Base-by-base conservation (phyloP, 2,888 invertebrate species). In the Drosophila birchii region DNA sequence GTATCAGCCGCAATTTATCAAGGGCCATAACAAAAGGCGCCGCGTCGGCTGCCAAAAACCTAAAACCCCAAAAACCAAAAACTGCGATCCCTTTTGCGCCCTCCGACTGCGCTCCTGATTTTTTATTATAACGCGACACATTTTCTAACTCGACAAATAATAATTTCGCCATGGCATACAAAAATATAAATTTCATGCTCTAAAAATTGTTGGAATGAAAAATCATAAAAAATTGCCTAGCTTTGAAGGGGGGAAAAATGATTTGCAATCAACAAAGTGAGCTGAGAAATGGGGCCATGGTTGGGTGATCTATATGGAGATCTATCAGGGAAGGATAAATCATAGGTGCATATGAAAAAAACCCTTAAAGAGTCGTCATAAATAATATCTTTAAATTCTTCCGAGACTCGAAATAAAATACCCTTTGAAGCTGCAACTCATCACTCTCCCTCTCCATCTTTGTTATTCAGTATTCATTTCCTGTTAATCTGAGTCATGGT, bases 1-100 rank as follows among this genome's bases (percentile, higher is more conserved):
- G 79, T 85, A 90, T 90, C 88, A 81, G 76, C 86, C 83, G 76
- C 89, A 90, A 88, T 90, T 88, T 88, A 88, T 90, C 90, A 90
- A 86, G 67, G 77, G 72, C 88, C 75, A 81, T 78, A 85, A 89
- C 88, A 89, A 87, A 86, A 85, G 89, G 88, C 86, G 86, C 89
- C 86, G 88, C 87, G 80, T 80, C 82, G 89, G 88, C 86, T 86
- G 86, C 86, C 86, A 86, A 85, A 88, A 86, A 69, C 88, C 74
- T 59, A 85, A 75, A 85, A 51, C 74, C 84, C 79, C 81, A 67
- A 80, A 62, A 82, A 84, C 81, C 83, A 71, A 78, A 86, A 84
- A 64, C 67, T 68, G 81, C 74, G 41, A 41, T 45, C 41, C 56
- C 59, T n/a, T n/a, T 18, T 9, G 12, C 32, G 3, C 29, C 44